Evolutionary conservation across 2,888 invertebrate genomes (phyloP), one percentile per base, ranked within the genome.

Genomic region (Drepanosiphum platanoidis): DNA sequence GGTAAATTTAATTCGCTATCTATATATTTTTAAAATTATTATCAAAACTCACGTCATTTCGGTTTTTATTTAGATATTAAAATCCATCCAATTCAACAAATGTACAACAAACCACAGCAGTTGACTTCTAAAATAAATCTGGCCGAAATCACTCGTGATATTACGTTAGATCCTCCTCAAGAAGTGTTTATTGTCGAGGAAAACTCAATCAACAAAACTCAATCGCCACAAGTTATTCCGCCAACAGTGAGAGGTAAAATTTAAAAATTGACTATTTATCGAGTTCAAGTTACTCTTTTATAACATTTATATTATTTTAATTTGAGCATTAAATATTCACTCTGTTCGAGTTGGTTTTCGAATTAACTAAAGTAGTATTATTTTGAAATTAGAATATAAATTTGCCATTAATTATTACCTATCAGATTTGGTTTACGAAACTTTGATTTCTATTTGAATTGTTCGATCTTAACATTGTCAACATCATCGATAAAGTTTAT

Each of bases 1-100:
- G 90, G 91, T 90, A 88, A 88, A 89, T 87, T 71, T 11, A n/a
- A 52, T 46, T 39, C 66, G n/a, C n/a, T n/a, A n/a, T n/a, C n/a
- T n/a, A n/a, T n/a, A n/a, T n/a, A n/a, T n/a, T n/a, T n/a, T n/a
- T n/a, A n/a, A n/a, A n/a, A n/a, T n/a, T n/a, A n/a, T n/a, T n/a
- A n/a, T n/a, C n/a, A n/a, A n/a, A n/a, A n/a, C n/a, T n/a, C n/a
- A n/a, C n/a, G n/a, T n/a, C n/a, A n/a, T 70, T 80, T 34, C 27
- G 32, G 27, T 75, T 5, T 52, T 86, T 42, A 87, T 87, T 74
- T 83, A 89, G 89, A 89, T 88, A 89, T 87, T 86, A 87, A 88
- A 39, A 89, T 89, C 34, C 89, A 89, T 84, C 88, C 88, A 86
- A 88, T 88, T 5, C 87, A 88, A 52, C 89, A 89, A 80, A 84